Evolutionary conservation across 37 sponge, comb jelly and placozoan species (phyloP), one percentile per base, ranked within the genome.

Genomic region (Agelas oroides): DNA sequence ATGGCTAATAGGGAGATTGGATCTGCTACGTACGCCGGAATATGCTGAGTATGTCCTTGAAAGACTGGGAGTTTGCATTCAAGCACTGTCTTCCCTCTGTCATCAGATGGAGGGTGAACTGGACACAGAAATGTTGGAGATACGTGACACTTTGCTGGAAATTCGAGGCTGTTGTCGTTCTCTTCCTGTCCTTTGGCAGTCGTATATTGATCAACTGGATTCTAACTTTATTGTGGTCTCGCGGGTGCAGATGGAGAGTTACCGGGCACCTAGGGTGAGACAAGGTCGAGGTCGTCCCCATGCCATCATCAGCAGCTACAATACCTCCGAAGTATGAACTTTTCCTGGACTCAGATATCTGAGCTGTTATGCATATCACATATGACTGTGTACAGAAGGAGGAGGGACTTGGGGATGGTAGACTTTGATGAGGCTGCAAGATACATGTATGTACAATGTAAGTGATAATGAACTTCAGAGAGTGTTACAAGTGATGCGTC

Each of bases 311-410:
- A 76, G 32, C 86, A 85, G 75, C 68, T 85, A n/a, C 33, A 53
- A 33, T 85, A 85, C 58, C 40, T 85, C 16, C 57, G 35, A 55
- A 59, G 62, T 13, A 23, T 85, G 55, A 53, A 52, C n/a, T 85
- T 84, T 84, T 32, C 76, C 13, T 84, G 84, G 84, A 75, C 58
- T 53, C 34, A 39, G 18, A 85, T 85, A 35, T 60, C 86, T n/a
- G 28, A 28, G 12, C 25, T 84, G 32, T 32, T 46, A 46, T 3
- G 75, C 14, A 60, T 84, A 2, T 74, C 75, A 30, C 38, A 52
- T 52, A 65, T 74, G 56, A 84, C 84, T 27, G 39, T 84, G 2
- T 84, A 74, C 65, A 60, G 84, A 31, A 33, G 75, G 35, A 23
- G 84, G 33, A 33, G 53, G 20, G 84, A 84, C 20, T 84, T 84